Percentiles rank a stretch among this genome's conserved stretches.
phyloP scores from a whole-genome alignment of 2,888 invertebrate genomes.

The Meloe dianella region DNA sequence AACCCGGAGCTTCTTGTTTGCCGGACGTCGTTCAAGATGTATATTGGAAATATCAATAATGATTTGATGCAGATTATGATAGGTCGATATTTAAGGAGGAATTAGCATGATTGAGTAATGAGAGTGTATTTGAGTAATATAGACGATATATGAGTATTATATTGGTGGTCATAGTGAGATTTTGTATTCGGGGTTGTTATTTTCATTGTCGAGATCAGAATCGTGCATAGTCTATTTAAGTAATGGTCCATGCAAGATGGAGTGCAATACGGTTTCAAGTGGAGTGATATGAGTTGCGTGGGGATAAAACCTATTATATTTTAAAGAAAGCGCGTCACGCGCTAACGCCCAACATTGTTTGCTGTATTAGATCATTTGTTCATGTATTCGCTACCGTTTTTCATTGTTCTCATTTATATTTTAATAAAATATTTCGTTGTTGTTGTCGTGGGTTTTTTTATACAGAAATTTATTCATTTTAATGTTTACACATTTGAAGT shows the following conservation, averaged over 20 bases:
- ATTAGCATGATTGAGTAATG: too few relatives aligned
- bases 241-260: conserved; percentile 40
- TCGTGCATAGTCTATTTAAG: conserved; percentile 34
- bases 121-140: too few relatives aligned
- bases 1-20: too few relatives aligned
- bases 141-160: background rate
- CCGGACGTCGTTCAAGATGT: too few relatives aligned
- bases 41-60: too few relatives aligned
- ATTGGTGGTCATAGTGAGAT: background rate
- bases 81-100: too few relatives aligned
- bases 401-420: conserved; percentile 34
- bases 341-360: conserved; percentile 38
- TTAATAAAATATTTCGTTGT: conserved; percentile 33
- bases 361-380: conserved; percentile 36
- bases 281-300: conserved; percentile 36
- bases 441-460: too few relatives aligned
- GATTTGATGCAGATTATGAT: too few relatives aligned
- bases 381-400: conserved; percentile 35
- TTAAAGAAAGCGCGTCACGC: conserved; percentile 38
- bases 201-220: conserved; percentile 21
- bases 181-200: conserved; percentile 3
- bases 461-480: conserved; percentile 21
- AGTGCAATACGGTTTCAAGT: conserved; percentile 34
- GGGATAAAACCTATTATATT: conserved; percentile 37
- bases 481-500: background rate